Percentiles rank a stretch among this genome's conserved stretches.
Conservation (phyloP, 2,113 vertebrate genomes). For the Zapus hudsonius region DNA sequence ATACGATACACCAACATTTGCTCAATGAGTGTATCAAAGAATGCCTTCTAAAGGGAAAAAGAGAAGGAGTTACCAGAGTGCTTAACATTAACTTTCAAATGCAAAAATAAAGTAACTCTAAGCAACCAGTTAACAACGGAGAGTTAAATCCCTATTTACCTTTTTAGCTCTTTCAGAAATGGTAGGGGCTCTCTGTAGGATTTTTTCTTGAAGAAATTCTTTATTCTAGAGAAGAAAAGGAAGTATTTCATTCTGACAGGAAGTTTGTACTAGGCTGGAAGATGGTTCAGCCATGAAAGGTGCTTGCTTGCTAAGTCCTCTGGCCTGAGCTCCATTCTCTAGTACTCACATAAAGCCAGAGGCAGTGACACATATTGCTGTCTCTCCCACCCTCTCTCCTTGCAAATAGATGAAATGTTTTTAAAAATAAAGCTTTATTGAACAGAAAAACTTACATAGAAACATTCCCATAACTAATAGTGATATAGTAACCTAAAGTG, state of each 20-base stretch:
- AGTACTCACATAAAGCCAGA: too few relatives aligned
- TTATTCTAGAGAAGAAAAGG: constrained; percentile 89
- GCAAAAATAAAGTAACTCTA: neutral
- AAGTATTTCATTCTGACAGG: constrained; percentile 31
- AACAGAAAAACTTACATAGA: too few relatives aligned
- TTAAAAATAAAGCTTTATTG: too few relatives aligned
- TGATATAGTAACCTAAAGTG: too few relatives aligned
- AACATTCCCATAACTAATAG: too few relatives aligned
- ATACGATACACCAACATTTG: neutral
- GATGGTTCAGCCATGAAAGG: too few relatives aligned
- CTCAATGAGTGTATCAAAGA: neutral
- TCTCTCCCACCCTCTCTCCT: neutral
- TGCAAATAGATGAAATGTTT: too few relatives aligned
- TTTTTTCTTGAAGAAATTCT: constrained; percentile 95
- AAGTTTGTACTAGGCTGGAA: constrained; percentile 24
- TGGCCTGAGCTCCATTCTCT: too few relatives aligned
- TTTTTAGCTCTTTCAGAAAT: constrained; percentile 96
- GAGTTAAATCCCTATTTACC: constrained; percentile 83
- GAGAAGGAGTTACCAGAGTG: neutral
- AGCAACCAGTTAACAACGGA: neutral
- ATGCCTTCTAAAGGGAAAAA: neutral
- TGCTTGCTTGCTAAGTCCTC: too few relatives aligned
- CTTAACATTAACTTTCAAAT: neutral
- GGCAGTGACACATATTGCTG: too few relatives aligned
- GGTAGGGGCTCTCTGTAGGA: constrained; percentile 95